Evolutionary conservation across 2,888 invertebrate species (phyloP).

Genomic region (Drosophila putrida): DNA sequence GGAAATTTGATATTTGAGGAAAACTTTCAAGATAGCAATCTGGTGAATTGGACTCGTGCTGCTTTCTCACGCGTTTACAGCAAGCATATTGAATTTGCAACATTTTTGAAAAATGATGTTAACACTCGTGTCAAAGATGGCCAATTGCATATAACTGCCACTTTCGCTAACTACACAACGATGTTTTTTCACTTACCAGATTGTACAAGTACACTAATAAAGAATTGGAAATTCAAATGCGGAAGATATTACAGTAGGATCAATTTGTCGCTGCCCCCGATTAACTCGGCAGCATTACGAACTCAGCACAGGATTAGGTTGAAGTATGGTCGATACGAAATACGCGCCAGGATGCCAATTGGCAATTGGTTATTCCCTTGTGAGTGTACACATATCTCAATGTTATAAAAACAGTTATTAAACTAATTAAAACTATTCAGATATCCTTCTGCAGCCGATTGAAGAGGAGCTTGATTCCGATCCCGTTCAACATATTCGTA

Average conservation of each 20-base stretch:
- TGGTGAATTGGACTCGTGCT: slow-evolving; percentile 6
- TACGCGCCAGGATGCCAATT: slow-evolving; percentile 41
- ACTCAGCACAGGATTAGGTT: not conserved
- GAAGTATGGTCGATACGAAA: slow-evolving; percentile 42
- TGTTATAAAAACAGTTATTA: not conserved
- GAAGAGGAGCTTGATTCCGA: not conserved
- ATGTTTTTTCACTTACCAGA: not conserved
- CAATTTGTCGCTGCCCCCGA: not conserved
- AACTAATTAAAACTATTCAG: slow-evolving; percentile 11
- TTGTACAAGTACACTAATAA: slow-evolving; percentile 6
- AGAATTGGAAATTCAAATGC: not conserved
- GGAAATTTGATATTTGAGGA: slow-evolving; percentile 29
- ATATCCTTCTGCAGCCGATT: slow-evolving; percentile 27
- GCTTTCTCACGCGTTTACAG: not conserved
- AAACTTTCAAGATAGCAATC: slow-evolving; percentile 8
- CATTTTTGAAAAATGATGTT: not conserved
- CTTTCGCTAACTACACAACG: not conserved
- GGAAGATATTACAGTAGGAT: not conserved
- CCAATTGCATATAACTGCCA: slow-evolving; percentile 22
- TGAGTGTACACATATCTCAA: slow-evolving; percentile 17
- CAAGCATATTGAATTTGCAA: not conserved
- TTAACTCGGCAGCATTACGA: slow-evolving; percentile 21
- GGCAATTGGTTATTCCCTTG: slow-evolving; percentile 50
- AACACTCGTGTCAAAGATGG: slow-evolving; percentile 9
- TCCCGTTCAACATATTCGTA: slow-evolving; percentile 9